Evolutionary conservation across 2,888 invertebrate species (phyloP).

Genomic region (Lasioglossum lativentre): DNA sequence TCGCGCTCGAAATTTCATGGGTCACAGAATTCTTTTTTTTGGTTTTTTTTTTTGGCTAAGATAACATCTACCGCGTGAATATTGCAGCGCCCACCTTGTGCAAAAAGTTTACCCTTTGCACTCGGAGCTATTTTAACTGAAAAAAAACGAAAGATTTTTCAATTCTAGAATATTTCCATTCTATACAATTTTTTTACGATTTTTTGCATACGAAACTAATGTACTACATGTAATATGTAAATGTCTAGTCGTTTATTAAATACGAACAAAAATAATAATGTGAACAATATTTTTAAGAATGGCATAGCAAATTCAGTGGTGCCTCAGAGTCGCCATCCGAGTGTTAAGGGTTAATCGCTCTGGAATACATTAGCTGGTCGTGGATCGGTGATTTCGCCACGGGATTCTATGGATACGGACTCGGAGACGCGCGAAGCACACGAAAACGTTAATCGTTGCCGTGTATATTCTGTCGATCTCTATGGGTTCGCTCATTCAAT

Average conservation of each 20-base stretch:
- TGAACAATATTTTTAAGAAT: no score
- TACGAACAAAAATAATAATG: no score
- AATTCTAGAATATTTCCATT: no score
- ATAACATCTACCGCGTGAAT: constrained; percentile 51
- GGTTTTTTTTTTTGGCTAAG: constrained; percentile 28
- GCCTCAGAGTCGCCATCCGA: no score
- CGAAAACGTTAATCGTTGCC: not conserved
- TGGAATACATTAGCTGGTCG: not conserved
- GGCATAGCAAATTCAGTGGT: no score
- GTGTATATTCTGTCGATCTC: not conserved
- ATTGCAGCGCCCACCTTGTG: constrained; percentile 21
- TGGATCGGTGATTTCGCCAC: not conserved
- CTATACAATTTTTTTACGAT: no score
- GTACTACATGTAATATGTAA: no score
- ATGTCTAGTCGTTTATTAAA: no score
- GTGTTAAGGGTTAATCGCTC: constrained; percentile 10
- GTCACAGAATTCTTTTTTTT: constrained; percentile 42
- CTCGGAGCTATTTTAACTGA: no score
- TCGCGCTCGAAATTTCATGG: constrained; percentile 62
- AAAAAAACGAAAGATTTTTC: no score
- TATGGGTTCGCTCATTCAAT: constrained; percentile 22
- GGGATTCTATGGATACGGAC: not conserved
- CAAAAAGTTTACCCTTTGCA: no score
- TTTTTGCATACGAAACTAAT: no score
- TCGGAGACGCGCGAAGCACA: not conserved